phyloP scores from a whole-genome alignment of 2,113 vertebrate genomes.

The Lagopus muta region DNA sequence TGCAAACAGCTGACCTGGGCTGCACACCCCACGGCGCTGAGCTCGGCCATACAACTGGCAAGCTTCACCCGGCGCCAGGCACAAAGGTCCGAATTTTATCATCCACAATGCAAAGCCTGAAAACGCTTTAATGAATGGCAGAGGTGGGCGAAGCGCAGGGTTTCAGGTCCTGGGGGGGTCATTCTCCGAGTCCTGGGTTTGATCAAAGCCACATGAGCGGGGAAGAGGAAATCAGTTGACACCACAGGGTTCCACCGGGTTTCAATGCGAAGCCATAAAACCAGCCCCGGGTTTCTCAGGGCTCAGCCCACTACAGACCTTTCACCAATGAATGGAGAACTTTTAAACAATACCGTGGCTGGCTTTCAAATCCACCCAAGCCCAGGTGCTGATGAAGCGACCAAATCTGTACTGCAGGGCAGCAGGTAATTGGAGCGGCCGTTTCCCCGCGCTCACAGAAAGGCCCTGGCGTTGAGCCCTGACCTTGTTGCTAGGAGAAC shows the following conservation, averaged over 20 bases:
- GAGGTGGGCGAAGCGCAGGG: conserved; percentile 24
- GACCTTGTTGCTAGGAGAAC: conserved; percentile 60
- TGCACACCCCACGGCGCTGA: neutral
- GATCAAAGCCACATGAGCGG: conserved; percentile 63
- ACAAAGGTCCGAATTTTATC: conserved; percentile 30
- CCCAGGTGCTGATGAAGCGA: conserved; percentile 50
- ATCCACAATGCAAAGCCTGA: neutral
- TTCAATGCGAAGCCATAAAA: conserved; percentile 67
- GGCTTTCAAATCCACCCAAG: conserved; percentile 51
- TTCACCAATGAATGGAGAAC: conserved; percentile 31
- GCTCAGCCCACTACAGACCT: conserved; percentile 46
- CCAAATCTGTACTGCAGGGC: conserved; percentile 9
- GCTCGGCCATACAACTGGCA: neutral
- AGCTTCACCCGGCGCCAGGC: neutral
- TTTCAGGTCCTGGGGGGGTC: conserved; percentile 27
- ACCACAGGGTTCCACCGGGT: conserved; percentile 58
- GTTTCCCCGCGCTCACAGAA: neutral
- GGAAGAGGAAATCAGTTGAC: conserved; percentile 32
- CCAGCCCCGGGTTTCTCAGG: conserved; percentile 49
- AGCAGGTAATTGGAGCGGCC: conserved; percentile 58
- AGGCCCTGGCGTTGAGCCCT: conserved; percentile 39
- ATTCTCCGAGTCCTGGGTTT: conserved; percentile 4
- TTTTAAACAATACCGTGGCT: conserved; percentile 64
- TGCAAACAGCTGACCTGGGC: neutral
- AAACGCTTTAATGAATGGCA: conserved; percentile 13